Conservation (phyloP, 2,113 vertebrate species). For the Seriola dumerili region DNA sequence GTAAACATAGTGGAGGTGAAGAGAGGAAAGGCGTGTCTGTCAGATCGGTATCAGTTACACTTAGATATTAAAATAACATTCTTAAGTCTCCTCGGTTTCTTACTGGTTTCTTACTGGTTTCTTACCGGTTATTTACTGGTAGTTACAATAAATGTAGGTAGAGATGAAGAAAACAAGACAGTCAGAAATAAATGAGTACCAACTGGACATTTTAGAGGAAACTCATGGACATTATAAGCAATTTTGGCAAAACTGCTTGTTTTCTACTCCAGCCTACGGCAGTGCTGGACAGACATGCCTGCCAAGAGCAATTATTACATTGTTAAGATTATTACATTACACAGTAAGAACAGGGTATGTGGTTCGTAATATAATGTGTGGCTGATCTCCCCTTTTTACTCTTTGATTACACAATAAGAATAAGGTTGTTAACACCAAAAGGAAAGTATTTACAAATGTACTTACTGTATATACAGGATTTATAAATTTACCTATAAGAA, state of each 20-base stretch:
- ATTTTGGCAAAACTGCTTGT: background rate
- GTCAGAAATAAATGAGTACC: background rate
- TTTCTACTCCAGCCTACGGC: background rate
- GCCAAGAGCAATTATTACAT: background rate
- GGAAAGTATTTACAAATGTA: no score
- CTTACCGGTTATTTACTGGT: no score
- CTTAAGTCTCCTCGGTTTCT: background rate
- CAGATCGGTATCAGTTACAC: slow-evolving; percentile 36
- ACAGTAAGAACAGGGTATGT: background rate
- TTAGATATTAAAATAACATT: slow-evolving; percentile 31
- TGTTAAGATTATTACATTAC: background rate
- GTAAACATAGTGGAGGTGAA: slow-evolving; percentile 49
- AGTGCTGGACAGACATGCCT: background rate
- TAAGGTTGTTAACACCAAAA: no score
- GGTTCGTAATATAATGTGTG: background rate
- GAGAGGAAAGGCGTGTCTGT: slow-evolving; percentile 31
- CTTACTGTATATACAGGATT: no score
- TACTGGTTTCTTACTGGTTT: no score
- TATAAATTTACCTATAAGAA: no score
- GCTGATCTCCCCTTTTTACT: background rate
- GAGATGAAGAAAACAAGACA: background rate
- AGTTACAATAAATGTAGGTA: background rate
- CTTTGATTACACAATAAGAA: no score
- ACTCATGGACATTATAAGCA: background rate
- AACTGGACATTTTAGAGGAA: background rate